A percentile compares a stretch with the other conserved stretches of the same genome.
phyloP scores from a whole-genome alignment of 2,888 invertebrate genomes.

The Willowsia nigromaculata region DNA sequence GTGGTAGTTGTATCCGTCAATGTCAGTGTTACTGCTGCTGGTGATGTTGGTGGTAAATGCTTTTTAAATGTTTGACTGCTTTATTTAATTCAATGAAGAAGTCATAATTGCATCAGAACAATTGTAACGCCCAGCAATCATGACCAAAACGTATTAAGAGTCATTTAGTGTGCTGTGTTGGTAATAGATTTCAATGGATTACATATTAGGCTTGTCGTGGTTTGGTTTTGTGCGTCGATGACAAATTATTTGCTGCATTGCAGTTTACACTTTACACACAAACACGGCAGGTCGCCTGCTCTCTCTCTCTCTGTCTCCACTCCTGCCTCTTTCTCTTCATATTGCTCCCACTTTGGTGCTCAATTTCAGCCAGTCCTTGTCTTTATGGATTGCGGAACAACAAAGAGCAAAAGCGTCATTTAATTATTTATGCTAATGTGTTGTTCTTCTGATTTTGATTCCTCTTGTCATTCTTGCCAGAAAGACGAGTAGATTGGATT shows the following conservation, averaged over 20 bases:
- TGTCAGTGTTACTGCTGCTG: background rate
- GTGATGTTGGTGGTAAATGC: background rate
- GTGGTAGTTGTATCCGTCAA: background rate
- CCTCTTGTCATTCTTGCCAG: slow-evolving; percentile 1
- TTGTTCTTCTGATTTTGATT: slow-evolving; percentile 19
- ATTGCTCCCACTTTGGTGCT: background rate
- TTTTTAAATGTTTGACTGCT: background rate
- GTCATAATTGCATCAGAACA: slow-evolving; percentile 52
- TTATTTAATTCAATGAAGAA: slow-evolving; percentile 44
- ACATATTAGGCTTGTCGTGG: slow-evolving; percentile 22
- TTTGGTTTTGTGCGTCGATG: slow-evolving; percentile 24
- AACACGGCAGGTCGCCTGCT: background rate
- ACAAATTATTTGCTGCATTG: slow-evolving; percentile 24
- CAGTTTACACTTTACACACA: slow-evolving; percentile 16
- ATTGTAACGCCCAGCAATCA: slow-evolving; percentile 37
- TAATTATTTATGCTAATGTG: slow-evolving; percentile 15
- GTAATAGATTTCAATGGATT: background rate
- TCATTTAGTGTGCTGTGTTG: background rate
- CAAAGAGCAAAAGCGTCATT: background rate
- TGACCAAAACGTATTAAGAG: slow-evolving; percentile 30
- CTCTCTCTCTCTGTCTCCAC: background rate
- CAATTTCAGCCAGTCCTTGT: background rate
- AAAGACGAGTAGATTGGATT: background rate
- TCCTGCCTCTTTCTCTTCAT: background rate
- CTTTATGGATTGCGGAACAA: background rate